phyloP scores from a whole-genome alignment of 2,888 invertebrate genomes.

The Dicyrtoma fusca region DNA sequence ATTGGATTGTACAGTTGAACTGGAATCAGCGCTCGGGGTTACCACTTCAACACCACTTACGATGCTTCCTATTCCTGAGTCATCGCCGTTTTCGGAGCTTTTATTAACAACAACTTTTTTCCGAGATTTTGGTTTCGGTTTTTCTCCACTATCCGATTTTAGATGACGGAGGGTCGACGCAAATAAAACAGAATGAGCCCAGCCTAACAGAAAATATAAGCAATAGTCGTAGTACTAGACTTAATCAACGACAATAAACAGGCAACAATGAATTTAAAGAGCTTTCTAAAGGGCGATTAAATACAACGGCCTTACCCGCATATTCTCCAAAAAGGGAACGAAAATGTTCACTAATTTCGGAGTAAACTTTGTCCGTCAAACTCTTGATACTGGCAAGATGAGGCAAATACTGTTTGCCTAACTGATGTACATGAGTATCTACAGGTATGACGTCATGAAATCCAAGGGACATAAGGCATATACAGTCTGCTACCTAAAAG shows the following conservation, averaged over 20 bases:
- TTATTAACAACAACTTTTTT: conserved; percentile 2
- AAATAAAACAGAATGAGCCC: conserved; percentile 82
- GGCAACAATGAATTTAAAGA: no score
- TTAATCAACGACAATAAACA: no score
- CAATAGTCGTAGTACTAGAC: no score
- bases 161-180: conserved; percentile 48
- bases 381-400: conserved; percentile 74
- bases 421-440: conserved; percentile 94
- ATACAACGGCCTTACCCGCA: conserved; percentile 64
- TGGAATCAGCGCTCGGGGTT: background rate
- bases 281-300: no score
- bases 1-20: conserved; percentile 12
- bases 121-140: background rate
- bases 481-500: conserved; percentile 89
- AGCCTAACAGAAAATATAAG: conserved; percentile 62
- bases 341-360: conserved; percentile 83
- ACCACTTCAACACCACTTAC: conserved; percentile 2
- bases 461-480: conserved; percentile 93
- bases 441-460: conserved; percentile 65
- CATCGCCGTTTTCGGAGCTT: conserved; percentile 17
- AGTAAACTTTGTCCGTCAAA: conserved; percentile 79
- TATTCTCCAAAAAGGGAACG: conserved; percentile 77
- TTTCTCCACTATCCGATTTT: conserved; percentile 22
- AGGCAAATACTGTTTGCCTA: conserved; percentile 81
- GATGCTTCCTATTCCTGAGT: conserved; percentile 16